phyloP scores from a whole-genome alignment of 2,888 invertebrate genomes.

The Polylopha cassiicola region DNA sequence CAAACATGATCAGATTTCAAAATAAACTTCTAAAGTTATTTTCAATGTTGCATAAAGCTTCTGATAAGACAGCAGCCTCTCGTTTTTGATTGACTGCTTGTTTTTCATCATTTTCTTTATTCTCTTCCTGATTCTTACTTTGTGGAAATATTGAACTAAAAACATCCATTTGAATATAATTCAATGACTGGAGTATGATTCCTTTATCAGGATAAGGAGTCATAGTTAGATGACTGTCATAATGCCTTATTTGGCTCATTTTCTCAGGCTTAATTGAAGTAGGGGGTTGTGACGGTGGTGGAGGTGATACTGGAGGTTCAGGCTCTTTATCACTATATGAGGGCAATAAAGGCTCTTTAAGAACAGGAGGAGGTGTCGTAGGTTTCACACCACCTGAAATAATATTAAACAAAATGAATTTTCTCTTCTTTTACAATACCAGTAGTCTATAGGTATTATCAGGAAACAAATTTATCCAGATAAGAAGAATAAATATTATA shows the following conservation, averaged over 20 bases:
- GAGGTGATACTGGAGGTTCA: slow-evolving; percentile 27
- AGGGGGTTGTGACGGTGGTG: slow-evolving; percentile 28
- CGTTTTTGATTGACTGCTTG: slow-evolving; percentile 33
- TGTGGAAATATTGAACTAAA: slow-evolving; percentile 60
- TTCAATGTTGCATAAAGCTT: slow-evolving; percentile 60
- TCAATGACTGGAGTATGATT: slow-evolving; percentile 63
- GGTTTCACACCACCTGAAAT: slow-evolving; percentile 49
- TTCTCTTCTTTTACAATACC: neutral
- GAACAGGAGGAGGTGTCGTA: slow-evolving; percentile 30
- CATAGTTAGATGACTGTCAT: slow-evolving; percentile 28
- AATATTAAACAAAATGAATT: slow-evolving; percentile 7
- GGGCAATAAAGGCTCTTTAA: no score
- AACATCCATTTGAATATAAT: slow-evolving; percentile 72
- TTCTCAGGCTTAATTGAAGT: slow-evolving; percentile 28
- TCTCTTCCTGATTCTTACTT: slow-evolving; percentile 30
- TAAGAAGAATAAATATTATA: no score
- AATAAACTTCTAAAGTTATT: slow-evolving; percentile 67
- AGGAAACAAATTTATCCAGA: no score
- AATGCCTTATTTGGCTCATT: slow-evolving; percentile 27
- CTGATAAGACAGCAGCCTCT: slow-evolving; percentile 54
- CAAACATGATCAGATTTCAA: slow-evolving; percentile 35
- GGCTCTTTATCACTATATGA: no score
- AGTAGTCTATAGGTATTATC: no score
- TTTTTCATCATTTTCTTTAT: slow-evolving; percentile 33
- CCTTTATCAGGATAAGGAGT: slow-evolving; percentile 69